Conservation (phyloP, 2,113 vertebrate species). For the Pithys albifrons region DNA sequence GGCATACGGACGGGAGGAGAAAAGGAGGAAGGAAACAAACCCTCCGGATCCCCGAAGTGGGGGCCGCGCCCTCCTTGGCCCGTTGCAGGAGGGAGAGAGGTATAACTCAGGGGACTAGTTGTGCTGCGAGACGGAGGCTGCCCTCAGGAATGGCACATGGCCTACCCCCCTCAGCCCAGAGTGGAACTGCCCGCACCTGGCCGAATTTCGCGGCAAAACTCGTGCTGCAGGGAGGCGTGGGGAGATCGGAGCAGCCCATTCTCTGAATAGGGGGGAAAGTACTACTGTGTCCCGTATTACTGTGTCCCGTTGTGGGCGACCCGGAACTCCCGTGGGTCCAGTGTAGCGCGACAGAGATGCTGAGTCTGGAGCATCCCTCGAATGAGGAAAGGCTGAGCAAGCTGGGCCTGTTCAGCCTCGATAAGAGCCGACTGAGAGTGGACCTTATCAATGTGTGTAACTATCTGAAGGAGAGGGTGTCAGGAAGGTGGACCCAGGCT, state of each 20-base stretch:
- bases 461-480: too few species aligned
- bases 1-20: neutral
- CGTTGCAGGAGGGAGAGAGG: fast-evolving
- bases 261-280: fast-evolving
- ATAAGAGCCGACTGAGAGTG: neutral
- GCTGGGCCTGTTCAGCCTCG: neutral
- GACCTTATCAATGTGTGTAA: neutral
- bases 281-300: fast-evolving
- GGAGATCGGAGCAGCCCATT: neutral
- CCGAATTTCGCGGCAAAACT: neutral
- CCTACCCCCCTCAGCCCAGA: fast-evolving
- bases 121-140: too few species aligned
- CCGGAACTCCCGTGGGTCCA: neutral
- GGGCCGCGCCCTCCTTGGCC: fast-evolving
- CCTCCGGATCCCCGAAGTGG: fast-evolving
- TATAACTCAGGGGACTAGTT: fast-evolving
- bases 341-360: neutral
- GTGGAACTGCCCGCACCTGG: neutral
- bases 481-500: too few species aligned
- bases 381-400: neutral
- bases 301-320: fast-evolving
- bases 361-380: neutral
- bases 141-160: fast-evolving
- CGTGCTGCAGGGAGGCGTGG: neutral
- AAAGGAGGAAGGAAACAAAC: fast-evolving